Conservation (phyloP, 64 coral and sea anemone genomes). For the Porites lutea region DNA sequence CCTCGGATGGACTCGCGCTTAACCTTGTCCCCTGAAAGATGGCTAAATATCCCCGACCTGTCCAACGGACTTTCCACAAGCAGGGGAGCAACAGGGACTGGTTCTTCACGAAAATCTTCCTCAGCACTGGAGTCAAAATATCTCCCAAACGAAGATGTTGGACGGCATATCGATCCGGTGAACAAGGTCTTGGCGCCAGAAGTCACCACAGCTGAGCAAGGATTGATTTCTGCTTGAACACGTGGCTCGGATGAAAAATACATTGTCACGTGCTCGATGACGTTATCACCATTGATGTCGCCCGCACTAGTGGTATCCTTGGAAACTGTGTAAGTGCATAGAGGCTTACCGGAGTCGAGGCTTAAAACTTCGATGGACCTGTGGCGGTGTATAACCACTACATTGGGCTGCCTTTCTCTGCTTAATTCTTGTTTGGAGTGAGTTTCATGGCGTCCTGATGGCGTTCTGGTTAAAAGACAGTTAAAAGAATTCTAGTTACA, state of each 20-base stretch:
- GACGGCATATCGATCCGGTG: slow-evolving; percentile 64
- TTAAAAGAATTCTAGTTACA: not conserved
- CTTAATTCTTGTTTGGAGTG: not conserved
- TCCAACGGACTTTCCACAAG: slow-evolving; percentile 74
- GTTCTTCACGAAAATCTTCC: slow-evolving; percentile 64
- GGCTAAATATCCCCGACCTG: slow-evolving; percentile 82
- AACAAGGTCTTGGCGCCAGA: slow-evolving; percentile 71
- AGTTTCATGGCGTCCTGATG: not conserved
- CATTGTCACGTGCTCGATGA: slow-evolving; percentile 79
- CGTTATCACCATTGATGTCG: slow-evolving; percentile 84
- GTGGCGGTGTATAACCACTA: slow-evolving; percentile 76
- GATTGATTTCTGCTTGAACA: slow-evolving; percentile 35
- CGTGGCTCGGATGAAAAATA: slow-evolving; percentile 52
- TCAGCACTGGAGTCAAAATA: slow-evolving; percentile 33
- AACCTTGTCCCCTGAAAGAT: slow-evolving; percentile 81
- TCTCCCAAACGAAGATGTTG: slow-evolving; percentile 68
- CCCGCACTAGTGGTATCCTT: slow-evolving; percentile 51
- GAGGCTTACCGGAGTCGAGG: slow-evolving; percentile 66
- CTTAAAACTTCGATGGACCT: slow-evolving; percentile 82
- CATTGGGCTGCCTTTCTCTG: slow-evolving; percentile 40
- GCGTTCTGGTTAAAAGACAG: not conserved
- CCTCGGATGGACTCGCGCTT: slow-evolving; percentile 52
- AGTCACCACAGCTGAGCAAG: slow-evolving; percentile 64
- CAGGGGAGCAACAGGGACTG: slow-evolving; percentile 72
- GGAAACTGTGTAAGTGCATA: slow-evolving; percentile 64